Evolutionary conservation across 2,888 invertebrate species (phyloP), one percentile per base, ranked within the genome.

Genomic region (Latheticus oryzae): DNA sequence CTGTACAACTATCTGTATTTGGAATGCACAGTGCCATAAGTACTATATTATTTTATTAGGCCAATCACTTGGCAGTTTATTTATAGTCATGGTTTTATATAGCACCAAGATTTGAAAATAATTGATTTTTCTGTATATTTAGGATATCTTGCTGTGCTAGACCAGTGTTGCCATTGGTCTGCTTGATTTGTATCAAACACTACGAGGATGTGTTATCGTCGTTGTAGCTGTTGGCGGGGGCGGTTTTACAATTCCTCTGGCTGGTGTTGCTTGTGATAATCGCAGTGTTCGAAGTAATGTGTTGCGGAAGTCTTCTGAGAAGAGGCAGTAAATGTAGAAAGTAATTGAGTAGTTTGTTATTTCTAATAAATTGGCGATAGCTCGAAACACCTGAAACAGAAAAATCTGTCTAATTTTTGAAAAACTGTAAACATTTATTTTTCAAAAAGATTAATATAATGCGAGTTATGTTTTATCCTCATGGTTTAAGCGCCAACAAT

Each of bases 291-390:
- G 81, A 62, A 87, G 76, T 60, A 88, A 77, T 0, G 89, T 90
- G 69, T 85, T 86, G 21, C 90, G 84, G 75, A 90, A 90, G 70
- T 90, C 89, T 69, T 89, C 87, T 62, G 89, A 89, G 76, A 90
- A 89, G 56, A 89, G 82, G 74, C 88, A 90, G 78, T 90, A 90
- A 58, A 90, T 87, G 76, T 90, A 88, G 80, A 90, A 90, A 23
- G 90, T 90, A 60, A 89, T 84, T 19, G 90, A 89, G 76, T 90
- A 90, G 77, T 90, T 90, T 64, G 86, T 85, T 37, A 90, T 81
- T 79, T 90, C 90, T 73, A 90, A 78, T 19, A 90, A 80, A 77
- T 90, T 90, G 51, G 89, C 88, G 38, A 87, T 74, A 0, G 88
- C 87, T 8, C 88, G 83, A 70, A 88, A 88, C 30, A 88, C 84